These are phyloP conservation scores for Serrognathus titanus DNA, from an alignment of 2,888 invertebrate species.

Conservation along the genomic window DNA sequence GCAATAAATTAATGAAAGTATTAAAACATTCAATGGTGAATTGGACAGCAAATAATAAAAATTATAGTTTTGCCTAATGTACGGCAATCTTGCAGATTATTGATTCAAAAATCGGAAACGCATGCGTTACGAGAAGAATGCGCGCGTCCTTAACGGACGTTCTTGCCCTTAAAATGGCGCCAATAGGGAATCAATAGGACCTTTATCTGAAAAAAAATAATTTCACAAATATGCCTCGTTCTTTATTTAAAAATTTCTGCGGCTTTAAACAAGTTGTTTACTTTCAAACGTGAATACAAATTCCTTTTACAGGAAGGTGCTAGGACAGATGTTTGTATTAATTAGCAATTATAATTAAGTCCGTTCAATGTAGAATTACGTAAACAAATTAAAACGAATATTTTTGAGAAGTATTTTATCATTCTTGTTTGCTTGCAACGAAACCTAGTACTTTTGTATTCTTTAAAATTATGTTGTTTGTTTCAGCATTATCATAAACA, in stretches of 20 bases:
- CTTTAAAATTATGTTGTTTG: too few species aligned
- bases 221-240: neutral
- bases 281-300: too few species aligned
- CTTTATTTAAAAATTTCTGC: neutral
- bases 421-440: too few species aligned
- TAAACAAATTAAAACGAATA: neutral
- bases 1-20: too few species aligned
- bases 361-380: neutral
- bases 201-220: conserved; percentile 4
- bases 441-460: too few species aligned
- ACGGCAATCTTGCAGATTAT: conserved; percentile 10
- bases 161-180: conserved; percentile 17
- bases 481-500: too few species aligned
- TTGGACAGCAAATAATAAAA: too few species aligned
- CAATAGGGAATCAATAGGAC: conserved; percentile 16
- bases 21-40: too few species aligned
- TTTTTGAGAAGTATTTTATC: neutral
- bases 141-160: conserved; percentile 7
- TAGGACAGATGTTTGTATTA: conserved; percentile 13
- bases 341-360: conserved; percentile 16
- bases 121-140: conserved; percentile 13
- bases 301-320: conserved; percentile 1
- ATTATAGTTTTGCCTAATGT: too few species aligned
- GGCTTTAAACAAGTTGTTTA: too few species aligned
- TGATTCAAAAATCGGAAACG: conserved; percentile 15